Percentiles rank a stretch among this genome's conserved stretches.
Evolutionary conservation across 2,797 vertebrate species (phyloP).

Genomic region (Argyrosomus regius): DNA sequence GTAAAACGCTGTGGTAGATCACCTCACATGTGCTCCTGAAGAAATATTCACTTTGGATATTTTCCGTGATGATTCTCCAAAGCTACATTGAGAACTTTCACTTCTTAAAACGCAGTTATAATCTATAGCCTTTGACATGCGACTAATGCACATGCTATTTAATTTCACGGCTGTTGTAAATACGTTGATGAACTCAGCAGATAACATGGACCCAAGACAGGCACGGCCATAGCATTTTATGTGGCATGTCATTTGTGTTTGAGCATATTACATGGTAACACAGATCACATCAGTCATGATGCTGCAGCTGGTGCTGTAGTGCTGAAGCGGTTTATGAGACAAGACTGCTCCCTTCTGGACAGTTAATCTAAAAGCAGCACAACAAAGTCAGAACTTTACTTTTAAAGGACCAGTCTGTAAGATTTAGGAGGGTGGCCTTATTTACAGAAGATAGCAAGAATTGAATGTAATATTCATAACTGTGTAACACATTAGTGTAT

Average conservation of each 20-base stretch:
- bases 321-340: constrained; percentile 23
- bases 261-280: neutral
- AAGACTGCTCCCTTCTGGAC: constrained; percentile 73
- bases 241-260: neutral
- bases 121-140: neutral
- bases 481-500: too few species aligned
- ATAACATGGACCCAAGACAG: neutral
- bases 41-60: neutral
- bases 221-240: neutral
- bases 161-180: constrained; percentile 14
- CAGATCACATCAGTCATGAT: neutral
- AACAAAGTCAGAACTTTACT: neutral
- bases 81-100: neutral
- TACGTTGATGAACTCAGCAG: neutral
- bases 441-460: too few species aligned
- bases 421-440: too few species aligned
- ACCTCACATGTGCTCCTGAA: neutral
- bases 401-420: too few species aligned
- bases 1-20: neutral
- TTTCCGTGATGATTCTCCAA: neutral
- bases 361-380: constrained; percentile 19
- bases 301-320: neutral
- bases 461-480: too few species aligned
- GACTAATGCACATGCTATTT: neutral
- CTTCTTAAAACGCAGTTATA: neutral